A percentile compares a stretch with the other conserved stretches of the same genome.
Conservation (phyloP, 2,888 invertebrate species). For the Cheilosia urbana region DNA sequence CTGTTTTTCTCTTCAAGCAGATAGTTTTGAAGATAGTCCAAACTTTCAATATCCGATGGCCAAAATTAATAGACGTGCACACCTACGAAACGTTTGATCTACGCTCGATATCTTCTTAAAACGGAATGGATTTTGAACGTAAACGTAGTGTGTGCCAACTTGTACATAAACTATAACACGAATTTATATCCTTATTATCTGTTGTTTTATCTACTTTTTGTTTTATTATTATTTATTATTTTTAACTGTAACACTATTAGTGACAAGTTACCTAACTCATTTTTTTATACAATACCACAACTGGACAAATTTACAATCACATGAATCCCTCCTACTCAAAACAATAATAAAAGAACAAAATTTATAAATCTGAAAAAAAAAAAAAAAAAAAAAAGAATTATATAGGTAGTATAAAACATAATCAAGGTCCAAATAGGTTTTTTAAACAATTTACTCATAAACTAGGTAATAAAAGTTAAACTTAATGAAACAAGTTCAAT, state of each 20-base stretch:
- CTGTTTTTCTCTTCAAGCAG: no score
- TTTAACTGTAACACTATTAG: background rate
- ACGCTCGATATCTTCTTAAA: no score
- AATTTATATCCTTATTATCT: background rate
- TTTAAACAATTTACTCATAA: slow-evolving; percentile 33
- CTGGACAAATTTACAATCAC: slow-evolving; percentile 66
- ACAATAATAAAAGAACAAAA: slow-evolving; percentile 56
- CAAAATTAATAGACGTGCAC: no score
- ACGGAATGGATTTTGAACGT: no score
- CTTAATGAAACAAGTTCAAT: slow-evolving; percentile 10
- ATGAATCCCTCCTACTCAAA: slow-evolving; percentile 70
- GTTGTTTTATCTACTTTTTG: background rate
- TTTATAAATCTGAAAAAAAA: background rate
- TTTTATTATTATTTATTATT: background rate
- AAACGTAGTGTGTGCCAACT: no score
- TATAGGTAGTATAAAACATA: slow-evolving; percentile 22
- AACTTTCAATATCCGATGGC: no score
- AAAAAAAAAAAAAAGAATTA: background rate
- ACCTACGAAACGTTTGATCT: no score
- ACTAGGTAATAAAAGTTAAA: slow-evolving; percentile 7
- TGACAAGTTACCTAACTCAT: background rate
- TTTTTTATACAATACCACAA: slow-evolving; percentile 25
- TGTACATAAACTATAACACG: no score
- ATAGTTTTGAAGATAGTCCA: no score
- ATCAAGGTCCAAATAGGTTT: slow-evolving; percentile 69